Evolutionary conservation across 1,140 invertebrate species (phyloP).

Genomic region (Lasaia peninsularis): DNA sequence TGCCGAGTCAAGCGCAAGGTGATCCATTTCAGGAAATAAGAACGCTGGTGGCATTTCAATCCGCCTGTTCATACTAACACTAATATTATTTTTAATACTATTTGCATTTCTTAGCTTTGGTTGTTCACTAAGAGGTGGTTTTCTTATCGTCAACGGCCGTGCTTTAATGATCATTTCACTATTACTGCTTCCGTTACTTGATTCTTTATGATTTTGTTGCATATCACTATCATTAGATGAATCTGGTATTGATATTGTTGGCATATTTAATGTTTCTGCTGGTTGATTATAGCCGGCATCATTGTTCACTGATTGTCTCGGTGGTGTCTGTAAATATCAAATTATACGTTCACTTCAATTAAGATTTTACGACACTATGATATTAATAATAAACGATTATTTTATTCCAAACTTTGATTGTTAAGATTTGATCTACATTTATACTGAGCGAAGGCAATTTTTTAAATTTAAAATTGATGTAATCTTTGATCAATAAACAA

Average conservation of each 20-base stretch:
- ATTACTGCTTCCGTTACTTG: slow-evolving; percentile 54
- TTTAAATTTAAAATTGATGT: no score
- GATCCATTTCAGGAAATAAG: slow-evolving; percentile 86
- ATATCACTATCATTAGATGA: slow-evolving; percentile 49
- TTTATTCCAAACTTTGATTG: no score
- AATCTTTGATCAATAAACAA: no score
- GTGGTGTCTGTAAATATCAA: slow-evolving; percentile 60
- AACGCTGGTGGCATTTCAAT: slow-evolving; percentile 91
- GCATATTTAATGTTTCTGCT: slow-evolving; percentile 41
- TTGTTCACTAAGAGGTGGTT: slow-evolving; percentile 85
- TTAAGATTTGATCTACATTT: no score
- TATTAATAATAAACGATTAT: no score
- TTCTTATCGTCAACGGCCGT: slow-evolving; percentile 87
- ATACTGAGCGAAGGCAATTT: no score
- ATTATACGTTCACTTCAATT: neutral
- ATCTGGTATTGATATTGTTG: slow-evolving; percentile 44
- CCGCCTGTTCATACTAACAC: slow-evolving; percentile 83
- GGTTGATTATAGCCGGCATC: slow-evolving; percentile 45
- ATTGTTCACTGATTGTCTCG: slow-evolving; percentile 60
- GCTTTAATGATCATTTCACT: slow-evolving; percentile 86
- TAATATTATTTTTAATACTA: slow-evolving; percentile 77
- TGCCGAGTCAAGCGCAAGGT: slow-evolving; percentile 43
- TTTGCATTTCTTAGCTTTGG: slow-evolving; percentile 82
- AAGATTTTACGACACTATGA: neutral
- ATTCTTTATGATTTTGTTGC: slow-evolving; percentile 57